Conservation (phyloP, 1,140 invertebrate genomes). For the Euura lappo region DNA sequence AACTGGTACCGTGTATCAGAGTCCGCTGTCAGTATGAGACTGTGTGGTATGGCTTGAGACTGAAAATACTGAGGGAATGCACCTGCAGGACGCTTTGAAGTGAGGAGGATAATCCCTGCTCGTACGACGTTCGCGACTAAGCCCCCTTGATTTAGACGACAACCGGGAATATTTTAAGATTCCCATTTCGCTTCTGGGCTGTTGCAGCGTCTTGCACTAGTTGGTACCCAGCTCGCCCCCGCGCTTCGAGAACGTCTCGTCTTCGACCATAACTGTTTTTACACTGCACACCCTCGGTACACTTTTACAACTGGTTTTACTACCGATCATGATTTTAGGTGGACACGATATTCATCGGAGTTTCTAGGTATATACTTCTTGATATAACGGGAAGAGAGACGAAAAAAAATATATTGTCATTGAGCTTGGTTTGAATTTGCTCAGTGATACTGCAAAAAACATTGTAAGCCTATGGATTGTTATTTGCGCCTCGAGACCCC, state of each 20-base stretch:
- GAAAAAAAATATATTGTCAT: no score
- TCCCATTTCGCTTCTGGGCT: conserved; percentile 35
- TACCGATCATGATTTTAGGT: neutral
- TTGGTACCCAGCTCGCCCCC: neutral
- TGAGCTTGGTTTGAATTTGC: no score
- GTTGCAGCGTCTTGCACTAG: no score
- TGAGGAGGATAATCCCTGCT: conserved; percentile 57
- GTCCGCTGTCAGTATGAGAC: neutral
- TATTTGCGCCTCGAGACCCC: no score
- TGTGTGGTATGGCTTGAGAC: neutral
- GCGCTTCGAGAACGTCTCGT: neutral
- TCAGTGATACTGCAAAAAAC: no score
- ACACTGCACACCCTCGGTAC: neutral
- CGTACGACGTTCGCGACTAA: conserved; percentile 52
- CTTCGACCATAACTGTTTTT: neutral
- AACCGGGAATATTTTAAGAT: conserved; percentile 59
- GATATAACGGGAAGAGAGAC: neutral
- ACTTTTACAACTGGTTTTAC: neutral
- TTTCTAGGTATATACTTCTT: neutral
- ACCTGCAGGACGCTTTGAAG: conserved; percentile 61
- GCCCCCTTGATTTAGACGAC: conserved; percentile 61
- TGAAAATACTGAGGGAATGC: conserved; percentile 33
- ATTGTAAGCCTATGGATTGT: no score
- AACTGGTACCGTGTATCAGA: neutral
- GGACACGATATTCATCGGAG: neutral